Percentiles rank a stretch among this genome's conserved stretches.
These are phyloP conservation scores for Zosterops japonicus DNA, from an alignment of 2,113 vertebrate genomes.

Conservation along the genomic window DNA sequence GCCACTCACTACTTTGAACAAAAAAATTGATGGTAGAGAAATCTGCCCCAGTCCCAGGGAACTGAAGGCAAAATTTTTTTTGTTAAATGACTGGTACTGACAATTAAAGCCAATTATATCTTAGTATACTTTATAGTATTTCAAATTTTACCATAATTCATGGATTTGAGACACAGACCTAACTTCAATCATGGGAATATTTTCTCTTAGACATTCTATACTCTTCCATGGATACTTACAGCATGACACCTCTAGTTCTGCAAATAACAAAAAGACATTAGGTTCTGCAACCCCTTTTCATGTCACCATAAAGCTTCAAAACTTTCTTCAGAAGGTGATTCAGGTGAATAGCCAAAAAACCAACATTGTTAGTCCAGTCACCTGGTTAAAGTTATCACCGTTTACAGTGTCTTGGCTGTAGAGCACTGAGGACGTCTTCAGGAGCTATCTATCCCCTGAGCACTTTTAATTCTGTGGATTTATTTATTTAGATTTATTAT, in stretches of 20 bases:
- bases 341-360: neutral
- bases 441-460: neutral
- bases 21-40: neutral
- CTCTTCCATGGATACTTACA: neutral
- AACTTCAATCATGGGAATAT: neutral
- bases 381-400: neutral
- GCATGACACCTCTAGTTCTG: neutral
- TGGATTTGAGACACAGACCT: neutral
- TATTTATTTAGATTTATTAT: conserved; percentile 25
- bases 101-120: neutral
- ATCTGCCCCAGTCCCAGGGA: neutral
- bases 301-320: neutral
- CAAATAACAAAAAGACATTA: neutral
- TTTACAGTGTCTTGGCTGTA: neutral
- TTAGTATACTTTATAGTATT: neutral
- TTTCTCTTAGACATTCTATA: neutral
- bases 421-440: neutral
- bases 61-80: neutral
- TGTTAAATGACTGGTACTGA: neutral
- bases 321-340: neutral
- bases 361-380: neutral
- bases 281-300: neutral
- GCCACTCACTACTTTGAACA: neutral
- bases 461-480: neutral
- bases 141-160: neutral